Percentiles rank a stretch among this genome's conserved stretches.
These are phyloP conservation scores for Tapirus indicus DNA, from an alignment of 2,797 vertebrate species.

Conservation along the genomic window DNA sequence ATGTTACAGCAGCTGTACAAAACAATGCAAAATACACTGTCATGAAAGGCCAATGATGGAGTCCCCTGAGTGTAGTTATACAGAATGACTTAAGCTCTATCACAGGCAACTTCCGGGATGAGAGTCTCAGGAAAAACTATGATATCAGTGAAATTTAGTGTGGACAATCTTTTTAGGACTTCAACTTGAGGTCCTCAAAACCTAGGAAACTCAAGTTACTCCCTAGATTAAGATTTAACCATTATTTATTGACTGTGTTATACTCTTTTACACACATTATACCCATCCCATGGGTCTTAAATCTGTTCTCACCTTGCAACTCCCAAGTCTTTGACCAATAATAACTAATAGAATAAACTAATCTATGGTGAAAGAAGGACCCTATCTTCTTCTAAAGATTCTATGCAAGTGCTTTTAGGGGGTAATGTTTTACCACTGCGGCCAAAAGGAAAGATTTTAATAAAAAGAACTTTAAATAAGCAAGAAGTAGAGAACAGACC, in stretches of 20 bases:
- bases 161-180: background rate
- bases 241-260: background rate
- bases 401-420: background rate
- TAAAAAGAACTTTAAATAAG: conserved; percentile 1
- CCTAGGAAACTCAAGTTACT: background rate
- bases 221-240: background rate
- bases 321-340: background rate
- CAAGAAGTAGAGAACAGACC: background rate
- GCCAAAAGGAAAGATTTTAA: background rate
- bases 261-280: background rate
- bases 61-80: background rate
- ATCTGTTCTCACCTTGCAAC: background rate
- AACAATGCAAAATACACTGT: background rate
- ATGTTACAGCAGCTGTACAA: background rate
- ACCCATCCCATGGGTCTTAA: background rate
- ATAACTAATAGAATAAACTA: background rate
- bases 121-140: background rate
- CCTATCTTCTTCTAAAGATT: background rate
- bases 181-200: background rate
- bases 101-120: background rate
- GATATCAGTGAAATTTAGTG: background rate
- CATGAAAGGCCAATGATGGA: background rate
- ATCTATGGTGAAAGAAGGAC: background rate
- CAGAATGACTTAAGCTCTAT: background rate
- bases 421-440: background rate